Evolutionary conservation across 2,888 invertebrate genomes (phyloP), one percentile per base, ranked within the genome.

Genomic region (Epinotia nisella): DNA sequence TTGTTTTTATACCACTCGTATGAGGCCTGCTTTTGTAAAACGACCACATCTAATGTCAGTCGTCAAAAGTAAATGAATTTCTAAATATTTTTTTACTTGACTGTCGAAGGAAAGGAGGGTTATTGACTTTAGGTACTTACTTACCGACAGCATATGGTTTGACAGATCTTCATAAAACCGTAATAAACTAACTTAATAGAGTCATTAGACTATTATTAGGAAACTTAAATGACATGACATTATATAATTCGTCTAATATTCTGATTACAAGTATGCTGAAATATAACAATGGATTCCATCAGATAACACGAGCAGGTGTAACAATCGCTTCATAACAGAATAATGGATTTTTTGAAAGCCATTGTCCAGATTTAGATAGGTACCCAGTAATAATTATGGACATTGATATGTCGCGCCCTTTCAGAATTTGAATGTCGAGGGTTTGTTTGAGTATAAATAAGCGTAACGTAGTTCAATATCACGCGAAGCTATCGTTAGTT

Each of bases 401-500:
- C 87, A 87, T 89, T 91, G 90, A 92, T 92, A 92, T 91, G 90
- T 90, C 88, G 86, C 87, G 81, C 82, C 78, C 83, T 80, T 84
- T 86, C 84, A 85, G 85, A 84, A 85, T 87, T 89, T 86, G 87
- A 90, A 88, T 86, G 87, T 85, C 82, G 85, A 83, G 82, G 84
- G 88, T 89, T 88, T 87, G 87, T 87, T 87, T 84, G 86, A 85
- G 87, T 90, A 90, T 91, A 92, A 92, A 93, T 90, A 92, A 90
- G 88, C 91, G 86, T 89, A 85, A 89, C 91, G 91, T 87, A 86
- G 88, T 85, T 83, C 79, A 80, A 78, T 79, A 86, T 86, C 93
- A 93, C 93, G 93, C 93, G 85, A 93, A 86, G 84, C 80, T 88
- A 88, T 93, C 93, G 85, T 93, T 92, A 92, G 88, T 89, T 89